Conservation (phyloP, 2,113 vertebrate genomes). For the Leucopsar rothschildi region DNA sequence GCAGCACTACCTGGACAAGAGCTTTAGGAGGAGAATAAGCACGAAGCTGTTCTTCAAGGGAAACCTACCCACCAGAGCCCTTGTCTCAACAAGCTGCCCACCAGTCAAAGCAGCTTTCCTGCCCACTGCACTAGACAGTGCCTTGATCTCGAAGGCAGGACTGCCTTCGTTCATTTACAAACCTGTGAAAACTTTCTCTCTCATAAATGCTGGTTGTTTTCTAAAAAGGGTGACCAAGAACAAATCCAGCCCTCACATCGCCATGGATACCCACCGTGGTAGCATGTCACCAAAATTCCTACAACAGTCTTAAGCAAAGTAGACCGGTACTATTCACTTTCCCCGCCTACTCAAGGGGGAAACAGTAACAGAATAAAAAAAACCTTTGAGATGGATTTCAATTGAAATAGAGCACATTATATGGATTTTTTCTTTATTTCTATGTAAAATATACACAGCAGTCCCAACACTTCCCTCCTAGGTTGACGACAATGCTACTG, state of each 20-base stretch:
- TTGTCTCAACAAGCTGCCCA: neutral
- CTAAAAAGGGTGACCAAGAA: neutral
- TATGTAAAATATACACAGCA: neutral
- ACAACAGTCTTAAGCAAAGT: no score
- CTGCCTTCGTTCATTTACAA: neutral
- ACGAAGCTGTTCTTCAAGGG: rapidly evolving
- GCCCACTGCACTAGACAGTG: rapidly evolving
- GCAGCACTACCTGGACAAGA: neutral
- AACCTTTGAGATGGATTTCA: neutral
- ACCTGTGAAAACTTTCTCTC: rapidly evolving
- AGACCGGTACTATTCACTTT: neutral
- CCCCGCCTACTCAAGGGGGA: rapidly evolving
- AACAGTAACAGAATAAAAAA: neutral
- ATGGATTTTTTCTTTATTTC: neutral
- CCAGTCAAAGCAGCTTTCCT: neutral
- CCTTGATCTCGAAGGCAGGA: neutral
- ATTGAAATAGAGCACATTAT: neutral
- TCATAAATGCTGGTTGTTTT: neutral
- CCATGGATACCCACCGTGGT: rapidly evolving
- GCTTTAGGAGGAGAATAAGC: neutral
- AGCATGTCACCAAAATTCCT: neutral
- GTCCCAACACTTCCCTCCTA: neutral
- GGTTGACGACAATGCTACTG: neutral
- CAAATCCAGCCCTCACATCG: neutral
- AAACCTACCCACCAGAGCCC: neutral